Evolutionary conservation across 2,888 invertebrate genomes (phyloP).

Genomic region (Sthenelais limicola): DNA sequence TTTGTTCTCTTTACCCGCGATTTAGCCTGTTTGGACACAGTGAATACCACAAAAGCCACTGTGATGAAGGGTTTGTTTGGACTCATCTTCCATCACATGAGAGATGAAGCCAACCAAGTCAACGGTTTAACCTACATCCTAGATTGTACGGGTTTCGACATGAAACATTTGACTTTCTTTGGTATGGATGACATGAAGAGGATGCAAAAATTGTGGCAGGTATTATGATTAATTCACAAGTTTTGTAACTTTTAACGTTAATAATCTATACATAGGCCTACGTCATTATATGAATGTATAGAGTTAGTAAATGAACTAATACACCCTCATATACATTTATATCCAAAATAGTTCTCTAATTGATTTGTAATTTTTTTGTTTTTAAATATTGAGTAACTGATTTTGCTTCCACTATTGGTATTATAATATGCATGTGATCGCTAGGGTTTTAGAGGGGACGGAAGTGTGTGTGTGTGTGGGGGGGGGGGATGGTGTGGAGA

Average conservation of each 20-base stretch:
- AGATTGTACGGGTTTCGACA: constrained; percentile 44
- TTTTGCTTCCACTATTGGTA: no score
- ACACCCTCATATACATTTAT: no score
- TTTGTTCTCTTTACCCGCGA: no score
- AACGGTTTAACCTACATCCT: constrained; percentile 47
- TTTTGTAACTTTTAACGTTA: background rate
- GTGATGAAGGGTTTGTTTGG: constrained; percentile 42
- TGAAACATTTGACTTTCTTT: constrained; percentile 43
- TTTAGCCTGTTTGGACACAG: no score
- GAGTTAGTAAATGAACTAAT: background rate
- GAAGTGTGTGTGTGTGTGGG: no score
- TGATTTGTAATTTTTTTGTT: no score
- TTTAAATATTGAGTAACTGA: no score
- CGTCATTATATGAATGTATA: no score
- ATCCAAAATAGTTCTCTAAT: no score
- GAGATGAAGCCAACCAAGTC: constrained; percentile 43
- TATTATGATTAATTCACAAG: background rate
- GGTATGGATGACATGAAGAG: constrained; percentile 46
- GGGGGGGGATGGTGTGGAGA: no score
- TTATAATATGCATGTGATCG: no score
- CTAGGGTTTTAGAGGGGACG: no score
- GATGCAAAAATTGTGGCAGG: constrained; percentile 48
- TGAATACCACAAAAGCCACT: constrained; percentile 38
- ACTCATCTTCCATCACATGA: constrained; percentile 41
- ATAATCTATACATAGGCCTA: background rate